phyloP scores from a whole-genome alignment of 2,888 invertebrate genomes.

The Stictocephala bisonia region DNA sequence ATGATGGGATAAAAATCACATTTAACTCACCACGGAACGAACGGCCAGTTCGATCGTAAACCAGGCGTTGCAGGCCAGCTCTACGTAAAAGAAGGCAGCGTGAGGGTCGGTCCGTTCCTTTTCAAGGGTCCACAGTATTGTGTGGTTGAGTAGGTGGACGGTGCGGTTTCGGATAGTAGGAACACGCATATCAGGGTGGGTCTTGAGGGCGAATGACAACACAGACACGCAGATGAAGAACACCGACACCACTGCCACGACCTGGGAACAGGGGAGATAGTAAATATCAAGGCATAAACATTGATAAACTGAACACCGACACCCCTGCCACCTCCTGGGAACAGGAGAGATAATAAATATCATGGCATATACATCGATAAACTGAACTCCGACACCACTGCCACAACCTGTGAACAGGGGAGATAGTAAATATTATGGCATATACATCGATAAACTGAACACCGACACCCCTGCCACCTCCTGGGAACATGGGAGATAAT shows the following conservation, averaged over 20 bases:
- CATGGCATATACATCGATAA: too few relatives aligned
- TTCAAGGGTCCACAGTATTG: conserved; percentile 60
- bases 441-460: too few relatives aligned
- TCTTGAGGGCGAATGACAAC: conserved; percentile 95
- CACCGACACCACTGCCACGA: conserved; percentile 91
- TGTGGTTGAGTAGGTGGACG: conserved; percentile 53
- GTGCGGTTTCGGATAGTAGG: conserved; percentile 62
- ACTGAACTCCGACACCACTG: too few relatives aligned
- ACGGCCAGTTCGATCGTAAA: conserved; percentile 93
- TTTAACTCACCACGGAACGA: conserved; percentile 81
- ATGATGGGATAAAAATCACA: not conserved
- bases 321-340: too few relatives aligned
- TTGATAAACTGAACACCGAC: too few relatives aligned
- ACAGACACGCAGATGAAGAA: conserved; percentile 98
- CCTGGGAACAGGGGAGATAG: too few relatives aligned
- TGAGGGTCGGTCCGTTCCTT: conserved; percentile 68
- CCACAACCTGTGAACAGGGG: too few relatives aligned
- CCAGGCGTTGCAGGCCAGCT: conserved; percentile 95
- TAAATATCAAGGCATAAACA: too few relatives aligned
- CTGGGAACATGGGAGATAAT: too few relatives aligned
- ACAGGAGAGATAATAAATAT: too few relatives aligned
- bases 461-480: too few relatives aligned
- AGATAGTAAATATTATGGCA: too few relatives aligned
- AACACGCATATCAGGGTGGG: conserved; percentile 87
- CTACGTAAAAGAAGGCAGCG: conserved; percentile 89